These are phyloP conservation scores for Palythoa grandiflora DNA, from an alignment of 92 coral and sea anemone genomes.

Conservation along the genomic window DNA sequence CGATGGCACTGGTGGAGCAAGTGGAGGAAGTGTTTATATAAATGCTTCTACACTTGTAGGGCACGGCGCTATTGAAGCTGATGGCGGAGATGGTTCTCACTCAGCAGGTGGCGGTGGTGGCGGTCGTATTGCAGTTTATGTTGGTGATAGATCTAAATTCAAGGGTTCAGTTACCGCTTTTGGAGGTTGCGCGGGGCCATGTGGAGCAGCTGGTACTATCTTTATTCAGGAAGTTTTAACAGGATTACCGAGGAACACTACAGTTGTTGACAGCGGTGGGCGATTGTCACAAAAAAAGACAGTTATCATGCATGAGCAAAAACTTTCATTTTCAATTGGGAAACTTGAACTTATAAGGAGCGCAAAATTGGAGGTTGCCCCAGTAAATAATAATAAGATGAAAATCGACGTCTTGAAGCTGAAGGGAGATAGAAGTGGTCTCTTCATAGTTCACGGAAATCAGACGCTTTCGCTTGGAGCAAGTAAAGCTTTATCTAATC, in stretches of 20 bases:
- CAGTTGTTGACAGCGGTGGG: conserved; percentile 65
- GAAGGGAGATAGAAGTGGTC: conserved; percentile 74
- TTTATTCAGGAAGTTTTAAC: conserved; percentile 64
- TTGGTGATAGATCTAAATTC: conserved; percentile 46
- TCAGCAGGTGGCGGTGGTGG: conserved; percentile 69
- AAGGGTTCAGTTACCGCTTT: conserved; percentile 57
- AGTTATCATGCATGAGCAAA: conserved; percentile 71
- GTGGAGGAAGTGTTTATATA: conserved; percentile 72
- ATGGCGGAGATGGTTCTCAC: conserved; percentile 58
- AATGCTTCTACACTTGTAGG: conserved; percentile 60
- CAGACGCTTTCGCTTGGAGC: conserved; percentile 65
- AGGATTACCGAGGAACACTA: conserved; percentile 67
- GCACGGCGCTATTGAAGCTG: conserved; percentile 60
- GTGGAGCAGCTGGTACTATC: conserved; percentile 77
- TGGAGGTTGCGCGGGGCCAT: conserved; percentile 70
- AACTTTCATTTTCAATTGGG: conserved; percentile 55
- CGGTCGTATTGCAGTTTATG: conserved; percentile 71
- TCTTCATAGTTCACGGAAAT: conserved; percentile 56
- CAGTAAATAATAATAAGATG: conserved; percentile 46
- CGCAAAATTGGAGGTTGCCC: conserved; percentile 64
- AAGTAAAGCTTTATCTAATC: conserved; percentile 52
- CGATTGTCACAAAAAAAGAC: conserved; percentile 59
- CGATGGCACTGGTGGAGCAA: conserved; percentile 62
- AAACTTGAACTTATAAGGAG: conserved; percentile 56
- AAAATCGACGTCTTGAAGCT: conserved; percentile 59